Conservation (phyloP, 1,140 invertebrate genomes). For the Apis florea region DNA sequence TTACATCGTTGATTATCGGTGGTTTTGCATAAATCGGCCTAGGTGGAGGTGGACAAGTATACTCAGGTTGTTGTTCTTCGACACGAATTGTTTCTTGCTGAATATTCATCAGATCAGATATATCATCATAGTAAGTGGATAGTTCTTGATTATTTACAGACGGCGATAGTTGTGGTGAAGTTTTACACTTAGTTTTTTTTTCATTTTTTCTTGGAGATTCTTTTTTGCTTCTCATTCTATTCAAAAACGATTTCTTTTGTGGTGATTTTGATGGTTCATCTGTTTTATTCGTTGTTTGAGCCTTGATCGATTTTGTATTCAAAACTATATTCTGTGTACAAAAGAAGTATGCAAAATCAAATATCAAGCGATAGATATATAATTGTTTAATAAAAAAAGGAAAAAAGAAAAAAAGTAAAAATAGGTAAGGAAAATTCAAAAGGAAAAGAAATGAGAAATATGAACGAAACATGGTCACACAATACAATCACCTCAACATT, state of each 20-base stretch:
- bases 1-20: not conserved
- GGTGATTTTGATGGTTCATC: conserved; percentile 44
- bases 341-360: not conserved
- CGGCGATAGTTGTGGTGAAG: not conserved
- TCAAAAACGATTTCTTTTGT: conserved; percentile 66
- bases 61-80: conserved; percentile 51
- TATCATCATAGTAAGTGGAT: conserved; percentile 66
- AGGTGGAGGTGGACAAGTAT: conserved; percentile 64
- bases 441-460: no score
- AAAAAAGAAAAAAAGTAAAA: no score
- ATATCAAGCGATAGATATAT: not conserved
- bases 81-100: conserved; percentile 6
- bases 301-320: conserved; percentile 11
- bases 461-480: not conserved
- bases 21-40: conserved; percentile 60
- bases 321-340: conserved; percentile 14
- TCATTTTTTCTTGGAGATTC: conserved; percentile 60
- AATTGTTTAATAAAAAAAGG: no score
- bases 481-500: conserved; percentile 36
- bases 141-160: conserved; percentile 12
- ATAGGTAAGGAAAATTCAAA: not conserved
- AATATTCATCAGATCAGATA: conserved; percentile 23
- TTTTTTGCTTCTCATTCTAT: conserved; percentile 56
- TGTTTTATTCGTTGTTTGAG: conserved; percentile 14
- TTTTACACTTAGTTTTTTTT: conserved; percentile 44